These are phyloP conservation scores for Cladorhizidae sp. DNA, from an alignment of 37 sponge, comb jelly and placozoan species.

Conservation along the genomic window DNA sequence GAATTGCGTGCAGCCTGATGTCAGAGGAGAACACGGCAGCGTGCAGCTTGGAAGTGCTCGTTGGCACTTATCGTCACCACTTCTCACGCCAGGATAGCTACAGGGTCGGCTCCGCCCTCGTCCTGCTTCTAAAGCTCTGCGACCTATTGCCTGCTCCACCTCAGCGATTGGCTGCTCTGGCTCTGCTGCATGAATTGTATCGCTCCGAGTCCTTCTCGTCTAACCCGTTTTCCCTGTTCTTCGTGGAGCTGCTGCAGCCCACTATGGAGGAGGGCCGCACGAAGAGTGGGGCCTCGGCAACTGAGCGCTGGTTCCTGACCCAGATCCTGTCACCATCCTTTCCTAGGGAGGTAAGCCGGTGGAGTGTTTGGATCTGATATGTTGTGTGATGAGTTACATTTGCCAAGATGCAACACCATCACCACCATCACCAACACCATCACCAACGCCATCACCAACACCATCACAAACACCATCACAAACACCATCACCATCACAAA, in stretches of 20 bases:
- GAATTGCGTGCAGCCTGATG: slow-evolving; percentile 40
- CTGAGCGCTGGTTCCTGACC: slow-evolving; percentile 55
- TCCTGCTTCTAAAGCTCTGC: slow-evolving; percentile 80
- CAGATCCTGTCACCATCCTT: slow-evolving; percentile 57
- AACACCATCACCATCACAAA: too few relatives aligned
- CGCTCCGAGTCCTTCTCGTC: slow-evolving; percentile 68
- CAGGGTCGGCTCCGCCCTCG: slow-evolving; percentile 85
- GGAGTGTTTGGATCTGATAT: not conserved
- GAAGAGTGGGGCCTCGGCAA: slow-evolving; percentile 13
- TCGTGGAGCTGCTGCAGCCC: slow-evolving; percentile 76
- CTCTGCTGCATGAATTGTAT: slow-evolving; percentile 86
- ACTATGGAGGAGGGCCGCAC: slow-evolving; percentile 36
- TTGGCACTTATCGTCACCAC: slow-evolving; percentile 61
- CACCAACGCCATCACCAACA: too few relatives aligned
- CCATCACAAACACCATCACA: too few relatives aligned
- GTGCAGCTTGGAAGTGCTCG: slow-evolving; percentile 79
- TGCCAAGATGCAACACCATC: too few relatives aligned
- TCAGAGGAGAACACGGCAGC: slow-evolving; percentile 56
- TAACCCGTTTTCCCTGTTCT: slow-evolving; percentile 89
- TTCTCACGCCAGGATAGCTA: slow-evolving; percentile 86
- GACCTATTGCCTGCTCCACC: slow-evolving; percentile 82
- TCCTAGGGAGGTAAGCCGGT: slow-evolving; percentile 39
- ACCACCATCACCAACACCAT: not conserved
- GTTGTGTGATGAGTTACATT: too few relatives aligned
- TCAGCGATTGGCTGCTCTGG: slow-evolving; percentile 89